phyloP scores from a whole-genome alignment of 2,888 invertebrate species.

The Lutraria lutraria region DNA sequence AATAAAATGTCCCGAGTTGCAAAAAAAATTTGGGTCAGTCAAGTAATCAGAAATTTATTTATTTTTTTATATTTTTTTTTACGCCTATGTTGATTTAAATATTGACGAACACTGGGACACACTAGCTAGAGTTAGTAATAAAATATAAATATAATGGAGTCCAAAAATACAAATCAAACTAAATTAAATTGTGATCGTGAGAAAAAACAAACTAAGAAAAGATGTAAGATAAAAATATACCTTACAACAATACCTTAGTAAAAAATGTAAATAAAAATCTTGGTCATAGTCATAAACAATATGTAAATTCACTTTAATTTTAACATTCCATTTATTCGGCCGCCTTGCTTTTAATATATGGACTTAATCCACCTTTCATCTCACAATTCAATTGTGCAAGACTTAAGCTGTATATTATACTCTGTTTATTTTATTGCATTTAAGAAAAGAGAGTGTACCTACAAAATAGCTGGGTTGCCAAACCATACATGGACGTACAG shows the following conservation, averaged over 20 bases:
- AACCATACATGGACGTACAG: background rate
- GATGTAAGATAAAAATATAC: background rate
- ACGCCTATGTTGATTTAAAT: too few species aligned
- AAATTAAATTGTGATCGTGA: too few species aligned
- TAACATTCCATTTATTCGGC: background rate
- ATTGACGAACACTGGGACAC: too few species aligned
- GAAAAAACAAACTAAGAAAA: too few species aligned
- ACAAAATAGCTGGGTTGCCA: conserved; percentile 7
- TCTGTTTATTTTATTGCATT: conserved; percentile 6
- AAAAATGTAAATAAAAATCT: background rate
- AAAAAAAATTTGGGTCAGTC: too few species aligned
- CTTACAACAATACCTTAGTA: background rate
- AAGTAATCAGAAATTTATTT: too few species aligned
- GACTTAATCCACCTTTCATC: conserved; percentile 7
- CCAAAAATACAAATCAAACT: too few species aligned
- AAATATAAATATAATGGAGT: too few species aligned
- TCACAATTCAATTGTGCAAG: background rate
- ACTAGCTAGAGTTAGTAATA: too few species aligned
- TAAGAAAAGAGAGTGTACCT: background rate
- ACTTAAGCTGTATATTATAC: conserved; percentile 2
- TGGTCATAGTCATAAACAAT: background rate
- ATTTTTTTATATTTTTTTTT: too few species aligned
- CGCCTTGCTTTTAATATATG: background rate
- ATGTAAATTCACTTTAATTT: conserved; percentile 1
- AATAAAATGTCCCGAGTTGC: too few species aligned